These are phyloP conservation scores for Hydriomena furcata DNA, from an alignment of 2,888 invertebrate genomes.

Conservation along the genomic window DNA sequence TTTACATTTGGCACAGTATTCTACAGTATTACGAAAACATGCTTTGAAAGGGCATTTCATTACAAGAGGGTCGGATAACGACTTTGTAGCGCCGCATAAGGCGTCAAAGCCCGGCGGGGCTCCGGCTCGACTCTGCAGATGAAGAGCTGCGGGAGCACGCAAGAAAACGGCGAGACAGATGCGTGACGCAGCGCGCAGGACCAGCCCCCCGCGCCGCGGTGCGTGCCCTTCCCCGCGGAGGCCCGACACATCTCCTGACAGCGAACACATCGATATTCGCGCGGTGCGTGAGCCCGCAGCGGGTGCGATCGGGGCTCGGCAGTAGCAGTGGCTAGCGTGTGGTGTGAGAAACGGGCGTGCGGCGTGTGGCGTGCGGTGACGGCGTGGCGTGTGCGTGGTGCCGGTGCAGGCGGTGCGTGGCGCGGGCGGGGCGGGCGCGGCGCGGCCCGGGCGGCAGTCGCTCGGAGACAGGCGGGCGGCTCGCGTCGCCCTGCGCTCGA, in stretches of 20 bases:
- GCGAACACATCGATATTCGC: constrained; percentile 76
- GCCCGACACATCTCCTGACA: constrained; percentile 56
- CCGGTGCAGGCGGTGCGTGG: constrained; percentile 58
- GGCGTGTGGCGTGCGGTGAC: constrained; percentile 56
- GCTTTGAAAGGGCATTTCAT: constrained; percentile 53
- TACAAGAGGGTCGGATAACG: constrained; percentile 42
- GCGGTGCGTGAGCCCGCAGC: constrained; percentile 71
- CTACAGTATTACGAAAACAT: constrained; percentile 33
- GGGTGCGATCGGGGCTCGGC: constrained; percentile 43
- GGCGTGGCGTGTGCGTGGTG: constrained; percentile 44
- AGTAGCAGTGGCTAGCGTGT: constrained; percentile 51
- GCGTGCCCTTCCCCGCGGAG: constrained; percentile 54
- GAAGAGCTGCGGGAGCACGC: constrained; percentile 72
- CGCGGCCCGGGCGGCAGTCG: constrained; percentile 80
- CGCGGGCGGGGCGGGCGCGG: constrained; percentile 61
- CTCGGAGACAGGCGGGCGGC: constrained; percentile 74
- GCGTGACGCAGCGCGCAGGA: constrained; percentile 83
- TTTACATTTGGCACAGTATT: too few relatives aligned
- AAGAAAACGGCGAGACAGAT: constrained; percentile 74
- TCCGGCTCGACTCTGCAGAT: constrained; percentile 64
- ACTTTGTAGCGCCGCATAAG: too few relatives aligned
- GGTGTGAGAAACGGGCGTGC: constrained; percentile 55
- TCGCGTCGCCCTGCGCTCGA: constrained; percentile 66
- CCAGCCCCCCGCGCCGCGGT: constrained; percentile 63
- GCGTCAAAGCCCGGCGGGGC: constrained; percentile 17